Evolutionary conservation across 2,888 invertebrate species (phyloP).

Genomic region (Trichogramma evanescens): DNA sequence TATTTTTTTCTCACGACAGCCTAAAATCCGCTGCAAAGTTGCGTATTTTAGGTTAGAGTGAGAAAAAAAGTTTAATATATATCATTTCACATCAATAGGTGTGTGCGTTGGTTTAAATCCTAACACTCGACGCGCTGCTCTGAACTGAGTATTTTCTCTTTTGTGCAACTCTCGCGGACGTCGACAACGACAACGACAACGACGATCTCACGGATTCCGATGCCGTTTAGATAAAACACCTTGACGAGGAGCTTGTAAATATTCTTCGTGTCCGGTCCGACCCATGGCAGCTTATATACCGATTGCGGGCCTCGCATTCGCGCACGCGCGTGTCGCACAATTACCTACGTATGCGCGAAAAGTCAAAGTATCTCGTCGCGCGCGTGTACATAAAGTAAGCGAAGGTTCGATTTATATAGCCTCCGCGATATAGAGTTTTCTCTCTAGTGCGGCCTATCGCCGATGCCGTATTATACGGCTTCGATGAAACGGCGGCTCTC

Average conservation of each 20-base stretch:
- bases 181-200: neutral
- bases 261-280: too few species aligned
- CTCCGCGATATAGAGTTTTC: neutral
- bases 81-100: too few species aligned
- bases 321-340: constrained; percentile 18
- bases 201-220: constrained; percentile 41
- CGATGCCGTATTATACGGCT: neutral
- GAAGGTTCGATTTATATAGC: neutral
- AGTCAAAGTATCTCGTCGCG: constrained; percentile 20
- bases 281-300: constrained; percentile 24
- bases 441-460: neutral
- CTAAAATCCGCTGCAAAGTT: too few species aligned
- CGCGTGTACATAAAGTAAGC: neutral
- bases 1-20: too few species aligned
- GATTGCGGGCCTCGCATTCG: constrained; percentile 14
- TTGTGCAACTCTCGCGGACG: too few species aligned
- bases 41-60: too few species aligned
- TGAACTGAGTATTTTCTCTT: too few species aligned
- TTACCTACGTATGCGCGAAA: constrained; percentile 17
- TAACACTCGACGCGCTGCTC: too few species aligned
- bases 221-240: constrained; percentile 43
- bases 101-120: too few species aligned
- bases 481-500: neutral
- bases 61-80: too few species aligned
- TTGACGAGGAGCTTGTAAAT: too few species aligned